These are phyloP conservation scores for Lithobates sylvaticus DNA, from an alignment of 2,797 vertebrate species.

Conservation along the genomic window DNA sequence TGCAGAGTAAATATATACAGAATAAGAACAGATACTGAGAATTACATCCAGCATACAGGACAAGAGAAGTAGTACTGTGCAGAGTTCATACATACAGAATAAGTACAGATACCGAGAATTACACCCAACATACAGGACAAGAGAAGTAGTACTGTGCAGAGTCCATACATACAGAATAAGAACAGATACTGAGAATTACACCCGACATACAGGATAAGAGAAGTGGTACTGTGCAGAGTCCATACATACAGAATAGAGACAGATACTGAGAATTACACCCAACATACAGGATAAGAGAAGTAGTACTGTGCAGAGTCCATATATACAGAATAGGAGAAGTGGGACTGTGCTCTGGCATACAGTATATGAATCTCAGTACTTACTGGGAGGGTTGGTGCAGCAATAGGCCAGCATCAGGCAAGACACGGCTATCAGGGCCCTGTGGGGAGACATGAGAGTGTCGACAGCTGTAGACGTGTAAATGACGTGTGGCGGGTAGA, in stretches of 20 bases:
- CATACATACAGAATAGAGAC: too few species aligned
- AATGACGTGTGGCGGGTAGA: neutral
- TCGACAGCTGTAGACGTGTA: neutral
- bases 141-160: too few species aligned
- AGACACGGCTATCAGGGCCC: slow-evolving; percentile 31
- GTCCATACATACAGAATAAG: too few species aligned
- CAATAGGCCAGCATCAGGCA: slow-evolving; percentile 43
- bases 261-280: too few species aligned
- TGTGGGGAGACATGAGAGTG: neutral
- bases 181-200: neutral
- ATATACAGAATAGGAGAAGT: neutral
- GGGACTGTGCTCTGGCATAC: neutral
- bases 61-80: neutral
- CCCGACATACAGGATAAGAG: too few species aligned
- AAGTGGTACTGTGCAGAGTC: neutral
- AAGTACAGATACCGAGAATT: neutral
- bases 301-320: too few species aligned
- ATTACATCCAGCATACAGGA: too few species aligned
- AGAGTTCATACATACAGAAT: neutral
- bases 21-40: too few species aligned
- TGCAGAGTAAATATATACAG: too few species aligned
- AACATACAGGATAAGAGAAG: too few species aligned
- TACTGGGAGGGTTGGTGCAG: slow-evolving; percentile 22
- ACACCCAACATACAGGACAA: too few species aligned
- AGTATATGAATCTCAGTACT: neutral